phyloP scores from a whole-genome alignment of 2,113 vertebrate species.

The Ardeotis arabs region DNA sequence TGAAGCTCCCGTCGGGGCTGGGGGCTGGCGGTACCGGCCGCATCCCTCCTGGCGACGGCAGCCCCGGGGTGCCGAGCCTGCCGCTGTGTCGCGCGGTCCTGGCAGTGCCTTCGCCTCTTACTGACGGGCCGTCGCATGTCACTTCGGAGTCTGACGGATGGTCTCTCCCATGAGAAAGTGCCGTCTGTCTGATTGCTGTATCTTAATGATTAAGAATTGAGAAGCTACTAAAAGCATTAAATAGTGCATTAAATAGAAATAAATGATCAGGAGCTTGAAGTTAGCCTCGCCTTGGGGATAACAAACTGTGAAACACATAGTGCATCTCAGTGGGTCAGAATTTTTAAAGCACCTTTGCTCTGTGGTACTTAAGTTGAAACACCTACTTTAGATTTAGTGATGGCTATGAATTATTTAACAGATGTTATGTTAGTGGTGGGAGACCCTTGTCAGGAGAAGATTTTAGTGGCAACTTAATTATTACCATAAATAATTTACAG shows the following conservation, averaged over 20 bases:
- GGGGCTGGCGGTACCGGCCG: neutral
- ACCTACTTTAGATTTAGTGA: neutral
- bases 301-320: neutral
- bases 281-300: neutral
- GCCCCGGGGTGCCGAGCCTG: neutral
- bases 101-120: neutral
- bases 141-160: neutral
- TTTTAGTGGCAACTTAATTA: neutral
- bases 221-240: neutral
- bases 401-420: neutral
- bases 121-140: fast-evolving
- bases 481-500: neutral
- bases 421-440: neutral
- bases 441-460: neutral
- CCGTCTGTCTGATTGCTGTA: neutral
- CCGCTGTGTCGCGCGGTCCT: fast-evolving
- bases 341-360: neutral
- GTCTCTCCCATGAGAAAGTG: neutral
- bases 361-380: neutral
- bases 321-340: neutral
- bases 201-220: neutral
- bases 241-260: neutral
- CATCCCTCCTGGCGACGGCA: neutral
- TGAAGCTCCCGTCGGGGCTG: fast-evolving
- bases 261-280: neutral